Base-by-base conservation (phyloP, 2,888 invertebrate genomes). In the Synanthedon formicaeformis region DNA sequence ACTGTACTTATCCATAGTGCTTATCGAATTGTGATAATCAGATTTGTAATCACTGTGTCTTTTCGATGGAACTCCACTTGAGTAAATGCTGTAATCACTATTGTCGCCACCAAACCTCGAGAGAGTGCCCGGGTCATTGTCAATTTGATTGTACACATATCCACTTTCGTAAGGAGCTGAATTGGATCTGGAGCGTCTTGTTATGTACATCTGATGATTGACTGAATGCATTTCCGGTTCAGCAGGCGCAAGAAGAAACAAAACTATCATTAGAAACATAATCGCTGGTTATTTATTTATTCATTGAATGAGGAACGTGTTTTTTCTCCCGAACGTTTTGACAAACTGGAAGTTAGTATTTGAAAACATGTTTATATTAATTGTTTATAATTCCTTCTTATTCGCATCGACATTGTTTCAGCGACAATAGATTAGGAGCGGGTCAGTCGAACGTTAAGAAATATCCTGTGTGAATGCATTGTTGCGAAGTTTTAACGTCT, bases 281-380 rank as follows among this genome's bases (percentile, higher is more conserved):
- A 58, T 70, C 57, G 54, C 4, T 8, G 8, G 1, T 13, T 40
- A 14, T n/a, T 12, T 51, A 27, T 51, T 1, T 51, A 59, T 61
- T 64, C 63, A 64, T 65, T 56, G 14, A 13, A 34, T 34, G 13
- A 13, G 13, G 50, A 56, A 69, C 75, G 73, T 73, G 73, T 67
- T 60, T 65, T 57, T 63, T 50, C 59, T 53, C 55, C 56, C 60
- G 57, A 59, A 59, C 53, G 53, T 53, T 54, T 57, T 61, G 54
- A 56, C 62, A 57, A 63, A 82, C 81, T 84, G 82, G 69, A 75
- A 75, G 62, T 67, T 58, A 53, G 62, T 60, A 66, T 67, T 64
- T 57, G 65, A 62, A 69, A 70, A 67, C 60, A 61, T 71, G 74
- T 72, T 76, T 83, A 74, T 84, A 81, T 78, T 66, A 71, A 67